A percentile compares a stretch with the other conserved stretches of the same genome.
Evolutionary conservation across 2,797 vertebrate species (phyloP).

Genomic region (Epinephelus awoara): DNA sequence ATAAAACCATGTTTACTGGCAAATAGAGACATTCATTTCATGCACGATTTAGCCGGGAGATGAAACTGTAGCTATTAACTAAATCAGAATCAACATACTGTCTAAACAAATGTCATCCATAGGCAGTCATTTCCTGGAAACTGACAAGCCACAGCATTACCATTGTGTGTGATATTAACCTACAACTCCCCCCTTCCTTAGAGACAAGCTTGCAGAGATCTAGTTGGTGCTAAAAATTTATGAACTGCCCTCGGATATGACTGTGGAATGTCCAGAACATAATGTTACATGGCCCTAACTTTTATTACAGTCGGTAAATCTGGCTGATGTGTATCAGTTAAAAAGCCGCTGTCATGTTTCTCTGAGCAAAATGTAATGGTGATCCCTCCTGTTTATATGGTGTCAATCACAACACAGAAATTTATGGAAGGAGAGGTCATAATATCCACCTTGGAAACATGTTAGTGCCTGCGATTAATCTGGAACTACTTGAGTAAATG

Average conservation of each 20-base stretch:
- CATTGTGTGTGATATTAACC: constrained; percentile 46
- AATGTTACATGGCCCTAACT: constrained; percentile 34
- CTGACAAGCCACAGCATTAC: constrained; percentile 34
- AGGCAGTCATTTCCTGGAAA: constrained; percentile 54
- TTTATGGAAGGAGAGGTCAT: neutral
- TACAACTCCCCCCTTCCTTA: constrained; percentile 34
- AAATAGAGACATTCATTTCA: constrained; percentile 63
- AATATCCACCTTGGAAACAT: constrained; percentile 1
- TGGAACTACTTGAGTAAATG: neutral
- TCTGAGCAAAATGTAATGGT: constrained; percentile 11
- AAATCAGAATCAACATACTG: constrained; percentile 56
- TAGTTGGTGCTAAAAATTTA: constrained; percentile 47
- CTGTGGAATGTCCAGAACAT: constrained; percentile 56
- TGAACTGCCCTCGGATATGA: constrained; percentile 48
- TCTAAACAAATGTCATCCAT: constrained; percentile 61
- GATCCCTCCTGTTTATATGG: constrained; percentile 13
- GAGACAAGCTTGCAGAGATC: constrained; percentile 43
- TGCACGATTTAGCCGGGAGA: constrained; percentile 58
- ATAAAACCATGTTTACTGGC: constrained; percentile 55
- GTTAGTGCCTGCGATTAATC: constrained; percentile 2
- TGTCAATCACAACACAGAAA: constrained; percentile 16
- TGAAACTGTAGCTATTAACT: constrained; percentile 56
- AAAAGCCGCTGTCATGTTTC: constrained; percentile 16
- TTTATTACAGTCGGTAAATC: constrained; percentile 46
- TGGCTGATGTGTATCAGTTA: constrained; percentile 19